Evolutionary conservation across 1,140 invertebrate genomes (phyloP).

Genomic region (Drosophila bocqueti): DNA sequence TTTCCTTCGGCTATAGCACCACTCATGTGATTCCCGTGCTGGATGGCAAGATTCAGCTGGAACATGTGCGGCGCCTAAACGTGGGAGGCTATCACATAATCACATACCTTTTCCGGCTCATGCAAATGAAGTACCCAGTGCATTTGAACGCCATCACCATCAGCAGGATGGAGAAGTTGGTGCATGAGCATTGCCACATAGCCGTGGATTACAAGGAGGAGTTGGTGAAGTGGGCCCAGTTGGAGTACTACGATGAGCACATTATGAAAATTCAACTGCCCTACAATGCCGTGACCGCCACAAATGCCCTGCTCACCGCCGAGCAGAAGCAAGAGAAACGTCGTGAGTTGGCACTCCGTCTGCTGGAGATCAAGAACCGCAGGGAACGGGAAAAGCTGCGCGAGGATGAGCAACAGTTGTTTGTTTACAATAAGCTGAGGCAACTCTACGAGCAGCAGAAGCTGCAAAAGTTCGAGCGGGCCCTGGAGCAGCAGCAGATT

Average conservation of each 20-base stretch:
- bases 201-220: slow-evolving; percentile 92
- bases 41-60: slow-evolving; percentile 89
- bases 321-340: slow-evolving; percentile 95
- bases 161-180: slow-evolving; percentile 94
- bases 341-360: slow-evolving; percentile 91
- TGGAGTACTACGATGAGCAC: slow-evolving; percentile 93
- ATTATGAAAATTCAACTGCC: slow-evolving; percentile 94
- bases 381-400: slow-evolving; percentile 92
- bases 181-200: slow-evolving; percentile 92
- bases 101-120: slow-evolving; percentile 93
- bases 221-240: slow-evolving; percentile 91
- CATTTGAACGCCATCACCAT: slow-evolving; percentile 95
- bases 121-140: slow-evolving; percentile 97
- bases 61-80: slow-evolving; percentile 92
- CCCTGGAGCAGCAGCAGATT: slow-evolving; percentile 87
- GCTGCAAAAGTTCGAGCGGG: slow-evolving; percentile 85
- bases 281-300: slow-evolving; percentile 85
- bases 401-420: slow-evolving; percentile 95
- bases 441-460: slow-evolving; percentile 72
- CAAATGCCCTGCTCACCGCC: slow-evolving; percentile 87
- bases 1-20: slow-evolving; percentile 94
- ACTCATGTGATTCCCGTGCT: slow-evolving; percentile 95
- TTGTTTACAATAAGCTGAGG: slow-evolving; percentile 89
- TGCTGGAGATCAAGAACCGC: slow-evolving; percentile 94
- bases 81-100: slow-evolving; percentile 94